Evolutionary conservation across 2,113 vertebrate genomes (phyloP).

Genomic region (Carettochelys insculpta): DNA sequence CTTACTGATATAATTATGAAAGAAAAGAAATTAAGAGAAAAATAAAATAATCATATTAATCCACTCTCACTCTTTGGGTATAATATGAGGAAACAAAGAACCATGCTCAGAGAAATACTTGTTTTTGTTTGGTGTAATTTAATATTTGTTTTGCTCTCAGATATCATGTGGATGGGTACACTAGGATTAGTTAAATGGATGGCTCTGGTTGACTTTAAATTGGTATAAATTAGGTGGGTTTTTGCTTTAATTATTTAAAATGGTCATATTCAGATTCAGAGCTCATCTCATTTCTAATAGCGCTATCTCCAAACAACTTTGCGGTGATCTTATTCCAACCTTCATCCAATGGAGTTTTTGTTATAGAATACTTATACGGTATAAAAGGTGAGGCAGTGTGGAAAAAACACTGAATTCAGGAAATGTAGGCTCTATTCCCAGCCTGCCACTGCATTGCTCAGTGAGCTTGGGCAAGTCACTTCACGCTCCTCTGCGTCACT

Average conservation of each 20-base stretch:
- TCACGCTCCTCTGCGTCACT: neutral
- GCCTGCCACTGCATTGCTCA: slow-evolving; percentile 39
- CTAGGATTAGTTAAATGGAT: slow-evolving; percentile 53
- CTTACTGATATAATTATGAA: neutral
- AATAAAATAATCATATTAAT: neutral
- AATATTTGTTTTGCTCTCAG: slow-evolving; percentile 50
- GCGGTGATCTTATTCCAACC: slow-evolving; percentile 26
- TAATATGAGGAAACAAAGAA: slow-evolving; percentile 25
- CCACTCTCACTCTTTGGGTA: neutral
- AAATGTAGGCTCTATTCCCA: slow-evolving; percentile 48
- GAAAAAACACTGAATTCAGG: neutral
- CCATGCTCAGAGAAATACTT: slow-evolving; percentile 23
- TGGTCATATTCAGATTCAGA: slow-evolving; percentile 42
- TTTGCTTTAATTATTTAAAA: slow-evolving; percentile 52
- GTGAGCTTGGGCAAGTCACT: slow-evolving; percentile 27
- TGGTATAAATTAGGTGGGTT: slow-evolving; percentile 39
- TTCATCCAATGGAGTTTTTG: slow-evolving; percentile 16
- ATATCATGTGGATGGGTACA: slow-evolving; percentile 33
- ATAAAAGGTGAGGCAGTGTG: neutral
- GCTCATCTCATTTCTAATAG: slow-evolving; percentile 35
- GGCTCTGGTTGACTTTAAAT: slow-evolving; percentile 45
- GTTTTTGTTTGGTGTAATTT: slow-evolving; percentile 41
- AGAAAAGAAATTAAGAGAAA: slow-evolving; percentile 6
- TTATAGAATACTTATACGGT: neutral
- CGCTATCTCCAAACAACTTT: slow-evolving; percentile 1